phyloP scores from a whole-genome alignment of 53 echinoderm and acorn worm species.

The Holothuria scabra region DNA sequence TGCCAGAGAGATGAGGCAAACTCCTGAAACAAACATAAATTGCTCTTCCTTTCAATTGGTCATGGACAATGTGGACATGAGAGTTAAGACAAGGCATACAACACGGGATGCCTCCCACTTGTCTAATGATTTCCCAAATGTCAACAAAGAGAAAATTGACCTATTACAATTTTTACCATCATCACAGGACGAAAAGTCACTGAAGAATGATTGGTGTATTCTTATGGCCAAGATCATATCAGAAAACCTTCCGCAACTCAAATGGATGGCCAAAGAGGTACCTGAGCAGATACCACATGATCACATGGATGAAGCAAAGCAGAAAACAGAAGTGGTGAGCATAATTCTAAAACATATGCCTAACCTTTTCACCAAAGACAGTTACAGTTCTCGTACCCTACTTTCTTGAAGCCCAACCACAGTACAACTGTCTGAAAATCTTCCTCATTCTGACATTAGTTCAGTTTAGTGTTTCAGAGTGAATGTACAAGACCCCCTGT shows the following conservation, averaged over 20 bases:
- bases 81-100: slow-evolving; percentile 63
- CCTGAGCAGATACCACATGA: slow-evolving; percentile 51
- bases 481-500: too few relatives aligned
- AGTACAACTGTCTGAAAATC: too few relatives aligned
- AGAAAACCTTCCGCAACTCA: slow-evolving; percentile 50
- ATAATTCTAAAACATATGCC: too few relatives aligned
- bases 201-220: slow-evolving; percentile 54
- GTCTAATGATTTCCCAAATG: too few relatives aligned
- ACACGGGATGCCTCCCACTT: slow-evolving; percentile 9
- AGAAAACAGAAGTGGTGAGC: slow-evolving; percentile 65
- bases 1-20: not conserved
- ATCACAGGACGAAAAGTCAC: slow-evolving; percentile 41
- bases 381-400: too few relatives aligned
- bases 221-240: slow-evolving; percentile 49
- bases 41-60: slow-evolving; percentile 27
- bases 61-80: slow-evolving; percentile 69
- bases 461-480: too few relatives aligned
- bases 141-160: not conserved
- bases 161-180: slow-evolving; percentile 61
- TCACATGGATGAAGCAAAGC: slow-evolving; percentile 51
- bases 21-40: too few relatives aligned
- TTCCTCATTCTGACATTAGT: too few relatives aligned
- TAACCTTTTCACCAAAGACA: too few relatives aligned
- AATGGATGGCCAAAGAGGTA: slow-evolving; percentile 19
- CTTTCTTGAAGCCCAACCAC: too few relatives aligned